Conservation (phyloP, 2,888 invertebrate species). For the Caenorhabditis sp. region DNA sequence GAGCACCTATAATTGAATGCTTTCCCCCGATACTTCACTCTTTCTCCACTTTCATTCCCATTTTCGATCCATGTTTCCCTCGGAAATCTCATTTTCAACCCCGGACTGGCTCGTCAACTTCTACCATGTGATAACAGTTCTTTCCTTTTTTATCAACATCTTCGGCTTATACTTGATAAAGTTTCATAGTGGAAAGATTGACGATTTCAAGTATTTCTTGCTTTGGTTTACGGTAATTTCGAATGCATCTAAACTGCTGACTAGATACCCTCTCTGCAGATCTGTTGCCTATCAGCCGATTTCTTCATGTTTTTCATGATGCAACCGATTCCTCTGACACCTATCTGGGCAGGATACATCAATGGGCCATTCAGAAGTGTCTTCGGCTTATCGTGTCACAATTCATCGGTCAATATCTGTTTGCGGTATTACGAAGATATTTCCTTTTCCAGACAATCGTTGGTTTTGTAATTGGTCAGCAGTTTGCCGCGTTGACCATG, state of each 20-base stretch:
- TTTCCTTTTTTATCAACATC: conserved; percentile 15
- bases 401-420: conserved; percentile 4
- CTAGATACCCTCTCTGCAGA: conserved; percentile 12
- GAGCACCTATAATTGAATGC: background rate
- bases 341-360: conserved; percentile 40
- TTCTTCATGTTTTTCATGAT: conserved; percentile 32
- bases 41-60: no score
- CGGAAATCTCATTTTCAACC: conserved; percentile 29
- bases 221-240: conserved; percentile 46
- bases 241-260: no score
- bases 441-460: background rate
- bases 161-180: conserved; percentile 27
- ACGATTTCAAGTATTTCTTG: conserved; percentile 37
- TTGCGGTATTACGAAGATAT: background rate
- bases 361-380: conserved; percentile 31
- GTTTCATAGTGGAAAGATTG: conserved; percentile 45
- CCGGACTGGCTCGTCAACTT: conserved; percentile 41
- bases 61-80: conserved; percentile 3
- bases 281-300: conserved; percentile 17
- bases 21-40: no score
- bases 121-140: conserved; percentile 17
- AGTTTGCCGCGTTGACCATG: conserved; percentile 34
- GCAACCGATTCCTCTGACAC: conserved; percentile 36
- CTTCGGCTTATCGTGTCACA: conserved; percentile 22
- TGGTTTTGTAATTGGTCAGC: conserved; percentile 27